Conservation (phyloP, 2,797 vertebrate species). For the Typhlichthys eigenmanni region DNA sequence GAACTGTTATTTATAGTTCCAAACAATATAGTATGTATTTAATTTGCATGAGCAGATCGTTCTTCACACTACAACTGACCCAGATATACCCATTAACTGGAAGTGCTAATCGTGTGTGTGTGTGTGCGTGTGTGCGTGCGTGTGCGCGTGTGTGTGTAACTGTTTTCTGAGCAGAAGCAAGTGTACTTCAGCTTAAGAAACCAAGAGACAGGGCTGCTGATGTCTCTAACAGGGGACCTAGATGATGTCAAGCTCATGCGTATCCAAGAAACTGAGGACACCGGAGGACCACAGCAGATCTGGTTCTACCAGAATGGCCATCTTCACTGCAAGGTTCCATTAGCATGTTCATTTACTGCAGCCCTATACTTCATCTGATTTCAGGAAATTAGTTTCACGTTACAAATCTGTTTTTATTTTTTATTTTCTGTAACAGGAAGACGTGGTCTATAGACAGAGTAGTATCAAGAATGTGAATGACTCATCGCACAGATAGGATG, state of each 20-base stretch:
- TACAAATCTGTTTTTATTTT: no score
- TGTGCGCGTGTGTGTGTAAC: neutral
- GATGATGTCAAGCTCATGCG: constrained; percentile 88
- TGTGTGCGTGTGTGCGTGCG: neutral
- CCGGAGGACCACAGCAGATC: constrained; percentile 83
- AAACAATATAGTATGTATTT: no score
- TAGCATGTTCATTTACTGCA: constrained; percentile 13
- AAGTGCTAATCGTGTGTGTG: neutral
- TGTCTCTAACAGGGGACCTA: constrained; percentile 85
- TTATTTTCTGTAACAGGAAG: no score
- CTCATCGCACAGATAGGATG: no score
- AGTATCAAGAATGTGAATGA: no score
- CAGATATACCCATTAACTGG: neutral
- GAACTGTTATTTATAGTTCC: no score
- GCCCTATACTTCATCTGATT: neutral
- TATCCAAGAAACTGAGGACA: constrained; percentile 84
- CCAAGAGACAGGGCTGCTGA: constrained; percentile 81
- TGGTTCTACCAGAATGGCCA: constrained; percentile 89
- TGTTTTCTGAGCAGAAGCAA: constrained; percentile 76
- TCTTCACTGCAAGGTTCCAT: constrained; percentile 84
- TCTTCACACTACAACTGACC: neutral
- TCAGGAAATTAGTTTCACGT: neutral
- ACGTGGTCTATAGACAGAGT: no score
- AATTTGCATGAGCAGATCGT: no score
- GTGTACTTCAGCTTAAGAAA: constrained; percentile 87